phyloP scores from a whole-genome alignment of 2,888 invertebrate species.

The Hermaeophaga mercurialis region DNA sequence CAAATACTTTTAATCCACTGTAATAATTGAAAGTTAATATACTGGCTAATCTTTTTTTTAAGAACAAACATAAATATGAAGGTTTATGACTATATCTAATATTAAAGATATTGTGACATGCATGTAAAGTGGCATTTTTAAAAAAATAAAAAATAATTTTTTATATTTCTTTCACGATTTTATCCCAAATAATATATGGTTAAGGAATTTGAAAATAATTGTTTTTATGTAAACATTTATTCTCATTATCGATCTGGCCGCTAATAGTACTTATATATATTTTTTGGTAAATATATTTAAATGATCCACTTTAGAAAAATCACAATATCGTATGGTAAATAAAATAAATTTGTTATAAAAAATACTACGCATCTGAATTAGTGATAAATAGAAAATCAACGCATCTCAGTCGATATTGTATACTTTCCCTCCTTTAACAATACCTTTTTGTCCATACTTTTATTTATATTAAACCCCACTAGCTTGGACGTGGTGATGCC shows the following conservation, averaged over 20 bases:
- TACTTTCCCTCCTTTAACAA: constrained; percentile 5
- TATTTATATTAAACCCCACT: constrained; percentile 30
- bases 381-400: constrained; percentile 15
- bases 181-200: too few species aligned
- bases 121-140: too few species aligned
- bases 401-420: constrained; percentile 19
- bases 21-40: constrained; percentile 15
- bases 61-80: neutral
- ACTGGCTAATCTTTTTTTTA: constrained; percentile 7
- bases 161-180: too few species aligned
- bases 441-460: neutral
- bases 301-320: too few species aligned
- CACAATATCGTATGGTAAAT: neutral
- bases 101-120: too few species aligned
- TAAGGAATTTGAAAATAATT: too few species aligned
- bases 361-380: constrained; percentile 20
- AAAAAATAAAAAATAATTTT: too few species aligned
- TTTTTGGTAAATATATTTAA: too few species aligned
- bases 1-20: constrained; percentile 15
- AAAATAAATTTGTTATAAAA: constrained; percentile 6
- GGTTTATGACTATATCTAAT: too few species aligned
- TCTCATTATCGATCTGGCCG: too few species aligned
- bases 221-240: too few species aligned
- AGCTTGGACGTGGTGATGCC: constrained; percentile 47
- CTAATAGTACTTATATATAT: too few species aligned